Evolutionary conservation across 92 coral and sea anemone genomes (phyloP).

Genomic region (Phenganax stokvisi): DNA sequence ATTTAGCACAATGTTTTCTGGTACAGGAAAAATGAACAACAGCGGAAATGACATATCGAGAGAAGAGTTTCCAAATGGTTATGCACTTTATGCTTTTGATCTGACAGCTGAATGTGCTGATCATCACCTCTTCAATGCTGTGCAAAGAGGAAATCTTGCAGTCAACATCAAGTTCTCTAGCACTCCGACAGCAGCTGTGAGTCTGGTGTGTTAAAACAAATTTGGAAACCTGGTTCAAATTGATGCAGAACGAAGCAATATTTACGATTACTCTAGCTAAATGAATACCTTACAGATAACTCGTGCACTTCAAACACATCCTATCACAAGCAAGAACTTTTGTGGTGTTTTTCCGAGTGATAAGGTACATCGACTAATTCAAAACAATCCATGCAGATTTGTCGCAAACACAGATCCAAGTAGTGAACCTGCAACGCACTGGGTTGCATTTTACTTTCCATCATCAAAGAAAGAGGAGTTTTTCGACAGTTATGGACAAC

Average conservation of each 20-base stretch:
- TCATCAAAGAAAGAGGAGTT: constrained; percentile 24
- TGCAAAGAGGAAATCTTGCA: no score
- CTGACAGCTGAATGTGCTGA: no score
- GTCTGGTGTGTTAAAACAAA: constrained; percentile 21
- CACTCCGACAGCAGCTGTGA: constrained; percentile 11
- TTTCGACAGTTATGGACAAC: constrained; percentile 42
- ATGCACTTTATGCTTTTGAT: no score
- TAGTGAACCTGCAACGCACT: constrained; percentile 39
- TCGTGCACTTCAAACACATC: constrained; percentile 3
- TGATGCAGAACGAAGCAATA: constrained; percentile 35
- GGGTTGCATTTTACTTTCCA: constrained; percentile 47
- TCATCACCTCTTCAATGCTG: no score
- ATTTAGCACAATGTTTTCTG: no score
- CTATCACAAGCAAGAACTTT: constrained; percentile 35
- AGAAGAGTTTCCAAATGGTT: no score
- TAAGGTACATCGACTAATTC: neutral
- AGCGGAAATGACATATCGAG: no score
- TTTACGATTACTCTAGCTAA: constrained; percentile 23
- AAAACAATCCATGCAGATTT: constrained; percentile 15
- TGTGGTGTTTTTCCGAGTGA: constrained; percentile 23
- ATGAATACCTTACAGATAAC: constrained; percentile 23
- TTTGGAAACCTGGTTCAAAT: constrained; percentile 41
- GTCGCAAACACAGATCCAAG: constrained; percentile 31
- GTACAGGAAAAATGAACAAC: no score
- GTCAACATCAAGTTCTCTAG: constrained; percentile 37